Conservation (phyloP, 2,888 invertebrate species). For the Polymixis lichenea region DNA sequence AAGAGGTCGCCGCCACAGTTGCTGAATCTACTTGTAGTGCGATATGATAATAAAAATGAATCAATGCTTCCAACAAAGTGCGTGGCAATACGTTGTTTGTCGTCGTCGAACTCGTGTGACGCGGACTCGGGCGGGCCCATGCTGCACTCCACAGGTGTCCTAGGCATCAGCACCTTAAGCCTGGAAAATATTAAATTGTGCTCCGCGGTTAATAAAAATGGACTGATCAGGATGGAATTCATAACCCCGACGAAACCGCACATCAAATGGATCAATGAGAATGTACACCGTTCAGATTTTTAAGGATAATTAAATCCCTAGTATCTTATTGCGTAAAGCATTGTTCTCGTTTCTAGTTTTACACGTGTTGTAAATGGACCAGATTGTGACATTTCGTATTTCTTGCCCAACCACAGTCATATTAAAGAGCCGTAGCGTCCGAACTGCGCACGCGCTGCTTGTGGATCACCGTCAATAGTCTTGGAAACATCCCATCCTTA, state of each 20-base stretch:
- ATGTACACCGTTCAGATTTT: constrained; percentile 23
- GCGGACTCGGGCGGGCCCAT: constrained; percentile 52
- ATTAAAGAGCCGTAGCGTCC: not conserved
- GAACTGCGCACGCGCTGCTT: not conserved
- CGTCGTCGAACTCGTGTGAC: constrained; percentile 4
- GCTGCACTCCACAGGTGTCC: constrained; percentile 34
- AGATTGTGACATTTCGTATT: constrained; percentile 3
- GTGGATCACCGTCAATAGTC: not conserved
- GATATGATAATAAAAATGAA: constrained; percentile 24
- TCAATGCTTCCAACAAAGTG: constrained; percentile 22
- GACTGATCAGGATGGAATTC: constrained; percentile 30
- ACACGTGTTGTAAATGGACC: not conserved
- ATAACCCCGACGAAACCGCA: constrained; percentile 42
- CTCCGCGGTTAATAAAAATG: constrained; percentile 15
- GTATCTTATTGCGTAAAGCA: too few species aligned
- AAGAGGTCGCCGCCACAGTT: constrained; percentile 3
- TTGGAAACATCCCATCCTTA: not conserved
- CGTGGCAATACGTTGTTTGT: constrained; percentile 23
- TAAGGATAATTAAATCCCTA: not conserved
- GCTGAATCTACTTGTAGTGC: constrained; percentile 27
- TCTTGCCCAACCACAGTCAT: constrained; percentile 4
- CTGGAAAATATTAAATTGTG: constrained; percentile 36
- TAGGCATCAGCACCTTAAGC: constrained; percentile 49
- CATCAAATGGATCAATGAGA: constrained; percentile 37
- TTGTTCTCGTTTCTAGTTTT: not conserved